Conservation (phyloP, 2,113 vertebrate species). For the Anolis sagrei region DNA sequence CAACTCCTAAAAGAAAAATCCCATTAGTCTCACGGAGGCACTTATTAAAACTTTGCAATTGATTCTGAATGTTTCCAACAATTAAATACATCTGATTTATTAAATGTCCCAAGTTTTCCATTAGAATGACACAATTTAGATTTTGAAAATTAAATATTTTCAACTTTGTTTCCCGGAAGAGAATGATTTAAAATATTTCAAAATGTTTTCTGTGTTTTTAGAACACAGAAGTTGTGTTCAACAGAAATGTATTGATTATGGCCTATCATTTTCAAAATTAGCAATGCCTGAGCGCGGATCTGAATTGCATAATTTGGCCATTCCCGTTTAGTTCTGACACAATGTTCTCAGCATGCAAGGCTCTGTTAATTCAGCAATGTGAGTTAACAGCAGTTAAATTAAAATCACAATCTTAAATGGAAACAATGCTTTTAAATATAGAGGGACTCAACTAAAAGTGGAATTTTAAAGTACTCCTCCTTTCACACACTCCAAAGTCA, state of each 20-base stretch:
- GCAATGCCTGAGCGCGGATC: slow-evolving; percentile 19
- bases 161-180: not conserved
- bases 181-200: not conserved
- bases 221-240: not conserved
- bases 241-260: not conserved
- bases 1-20: not conserved
- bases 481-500: not conserved
- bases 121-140: not conserved
- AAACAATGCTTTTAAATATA: not conserved
- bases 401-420: not conserved
- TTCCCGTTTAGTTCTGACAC: not conserved
- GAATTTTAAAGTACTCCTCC: not conserved
- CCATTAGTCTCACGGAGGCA: not conserved
- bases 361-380: slow-evolving; percentile 1
- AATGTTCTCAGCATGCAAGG: not conserved
- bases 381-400: slow-evolving; percentile 1
- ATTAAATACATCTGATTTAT: not conserved
- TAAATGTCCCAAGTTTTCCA: not conserved
- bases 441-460: not conserved
- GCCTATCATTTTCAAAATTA: slow-evolving; percentile 34
- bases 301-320: not conserved
- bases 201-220: not conserved
- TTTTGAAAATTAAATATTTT: slow-evolving; percentile 17
- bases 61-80: not conserved
- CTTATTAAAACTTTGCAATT: not conserved